phyloP scores from a whole-genome alignment of 1,140 invertebrate species.

The Meloidogyne exigua region DNA sequence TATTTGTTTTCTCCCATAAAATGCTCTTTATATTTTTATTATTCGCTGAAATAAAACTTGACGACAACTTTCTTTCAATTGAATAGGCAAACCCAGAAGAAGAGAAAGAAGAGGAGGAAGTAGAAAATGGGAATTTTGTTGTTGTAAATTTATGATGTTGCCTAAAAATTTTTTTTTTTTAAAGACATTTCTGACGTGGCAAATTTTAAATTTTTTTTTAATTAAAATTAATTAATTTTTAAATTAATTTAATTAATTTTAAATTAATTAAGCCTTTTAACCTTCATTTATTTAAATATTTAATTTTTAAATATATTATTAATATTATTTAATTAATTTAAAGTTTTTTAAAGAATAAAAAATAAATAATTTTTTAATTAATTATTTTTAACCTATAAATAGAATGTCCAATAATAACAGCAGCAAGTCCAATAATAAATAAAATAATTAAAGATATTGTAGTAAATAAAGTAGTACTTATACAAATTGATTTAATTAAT shows the following conservation, averaged over 20 bases:
- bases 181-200: too few relatives aligned
- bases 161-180: neutral
- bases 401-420: slow-evolving; percentile 32
- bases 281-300: too few relatives aligned
- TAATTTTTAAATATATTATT: too few relatives aligned
- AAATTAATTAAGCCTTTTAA: too few relatives aligned
- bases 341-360: too few relatives aligned
- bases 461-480: slow-evolving; percentile 43
- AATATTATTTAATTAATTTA: too few relatives aligned
- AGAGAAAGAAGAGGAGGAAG: neutral
- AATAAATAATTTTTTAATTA: neutral
- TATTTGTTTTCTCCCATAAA: neutral
- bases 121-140: neutral
- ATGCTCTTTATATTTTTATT: neutral
- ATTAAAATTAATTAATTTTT: too few relatives aligned
- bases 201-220: too few relatives aligned
- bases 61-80: neutral
- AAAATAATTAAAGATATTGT: slow-evolving; percentile 31
- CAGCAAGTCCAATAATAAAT: slow-evolving; percentile 31
- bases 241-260: too few relatives aligned
- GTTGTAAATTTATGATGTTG: neutral
- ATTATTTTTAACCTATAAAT: neutral
- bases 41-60: neutral
- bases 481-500: slow-evolving; percentile 26
- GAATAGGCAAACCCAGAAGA: neutral